phyloP scores from a whole-genome alignment of 2,113 vertebrate species.

The Malurus alboscapulatus region DNA sequence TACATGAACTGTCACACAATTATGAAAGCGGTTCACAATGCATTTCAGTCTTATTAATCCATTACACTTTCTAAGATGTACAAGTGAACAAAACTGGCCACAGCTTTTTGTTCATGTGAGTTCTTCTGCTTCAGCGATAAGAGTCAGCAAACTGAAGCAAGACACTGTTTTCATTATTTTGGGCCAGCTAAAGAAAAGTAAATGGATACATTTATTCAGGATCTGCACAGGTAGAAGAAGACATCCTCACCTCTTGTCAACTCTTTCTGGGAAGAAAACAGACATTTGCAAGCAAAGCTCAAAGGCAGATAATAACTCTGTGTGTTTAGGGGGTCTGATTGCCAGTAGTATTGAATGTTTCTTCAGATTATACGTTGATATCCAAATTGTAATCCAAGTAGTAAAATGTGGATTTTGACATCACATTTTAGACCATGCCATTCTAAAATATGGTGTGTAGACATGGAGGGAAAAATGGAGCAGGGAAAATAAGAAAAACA shows the following conservation, averaged over 20 bases:
- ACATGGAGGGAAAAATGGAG: background rate
- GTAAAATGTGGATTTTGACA: background rate
- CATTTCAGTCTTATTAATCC: background rate
- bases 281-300: background rate
- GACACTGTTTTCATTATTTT: background rate
- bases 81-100: background rate
- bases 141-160: background rate
- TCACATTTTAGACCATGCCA: background rate
- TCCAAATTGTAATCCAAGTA: background rate
- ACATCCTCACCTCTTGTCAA: background rate
- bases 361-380: background rate
- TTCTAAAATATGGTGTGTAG: background rate
- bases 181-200: background rate
- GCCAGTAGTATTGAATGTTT: background rate
- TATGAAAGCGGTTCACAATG: background rate
- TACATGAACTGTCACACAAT: background rate
- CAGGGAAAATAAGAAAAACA: background rate
- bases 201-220: background rate
- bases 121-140: background rate
- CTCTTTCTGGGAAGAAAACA: background rate
- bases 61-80: background rate
- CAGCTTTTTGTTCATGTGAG: background rate
- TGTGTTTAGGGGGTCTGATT: background rate
- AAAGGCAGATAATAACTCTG: background rate
- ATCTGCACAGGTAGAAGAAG: background rate